Percentiles rank a stretch among this genome's conserved stretches.
phyloP scores from a whole-genome alignment of 2,113 vertebrate species.

The Mungos mungo region DNA sequence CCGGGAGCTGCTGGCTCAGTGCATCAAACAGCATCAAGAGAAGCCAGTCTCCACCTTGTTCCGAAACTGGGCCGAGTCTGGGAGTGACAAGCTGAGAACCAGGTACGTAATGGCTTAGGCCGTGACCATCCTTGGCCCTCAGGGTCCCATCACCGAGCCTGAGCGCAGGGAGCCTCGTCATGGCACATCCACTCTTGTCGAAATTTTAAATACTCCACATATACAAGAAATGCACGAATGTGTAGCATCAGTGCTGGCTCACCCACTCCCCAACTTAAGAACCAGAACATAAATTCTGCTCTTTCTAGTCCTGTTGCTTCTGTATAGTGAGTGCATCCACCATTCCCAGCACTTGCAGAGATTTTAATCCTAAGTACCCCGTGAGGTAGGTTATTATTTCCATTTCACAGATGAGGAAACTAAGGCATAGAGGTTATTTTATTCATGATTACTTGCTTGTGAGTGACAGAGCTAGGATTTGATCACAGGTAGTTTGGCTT shows the following conservation, averaged over 20 bases:
- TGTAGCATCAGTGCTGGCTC: rapidly evolving
- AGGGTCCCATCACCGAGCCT: not conserved
- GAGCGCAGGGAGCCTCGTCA: not conserved
- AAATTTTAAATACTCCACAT: not conserved
- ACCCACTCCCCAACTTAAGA: not conserved
- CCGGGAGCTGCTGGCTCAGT: constrained; percentile 79
- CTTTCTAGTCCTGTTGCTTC: not conserved
- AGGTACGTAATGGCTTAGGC: constrained; percentile 66
- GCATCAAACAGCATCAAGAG: constrained; percentile 61
- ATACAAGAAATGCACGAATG: not conserved
- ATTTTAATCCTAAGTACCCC: not conserved
- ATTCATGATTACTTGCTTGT: not conserved
- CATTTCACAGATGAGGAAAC: not conserved
- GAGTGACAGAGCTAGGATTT: not conserved
- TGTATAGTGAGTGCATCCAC: not conserved
- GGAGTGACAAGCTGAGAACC: constrained; percentile 79
- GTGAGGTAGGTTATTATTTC: not conserved
- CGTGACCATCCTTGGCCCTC: not conserved
- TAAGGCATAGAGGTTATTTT: not conserved
- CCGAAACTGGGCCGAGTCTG: constrained; percentile 69
- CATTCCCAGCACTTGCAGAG: not conserved
- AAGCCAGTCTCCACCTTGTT: constrained; percentile 67
- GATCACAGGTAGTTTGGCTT: not conserved
- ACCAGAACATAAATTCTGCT: not conserved
- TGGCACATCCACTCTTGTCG: not conserved